A percentile compares a stretch with the other conserved stretches of the same genome.
phyloP scores from a whole-genome alignment of 2,797 vertebrate genomes.

The Sebastes matsubarae region DNA sequence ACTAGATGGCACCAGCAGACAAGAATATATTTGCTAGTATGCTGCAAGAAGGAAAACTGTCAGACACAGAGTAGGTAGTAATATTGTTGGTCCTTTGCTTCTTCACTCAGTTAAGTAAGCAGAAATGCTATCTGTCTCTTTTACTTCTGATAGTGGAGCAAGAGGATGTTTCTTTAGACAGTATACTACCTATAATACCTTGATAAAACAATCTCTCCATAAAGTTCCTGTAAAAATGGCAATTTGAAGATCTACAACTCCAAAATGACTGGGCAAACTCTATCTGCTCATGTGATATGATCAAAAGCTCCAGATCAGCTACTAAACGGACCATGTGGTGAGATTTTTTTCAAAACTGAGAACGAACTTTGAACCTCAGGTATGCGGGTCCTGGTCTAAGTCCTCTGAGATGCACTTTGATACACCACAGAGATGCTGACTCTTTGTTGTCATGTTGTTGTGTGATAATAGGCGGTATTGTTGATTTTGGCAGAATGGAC shows the following conservation, averaged over 20 bases:
- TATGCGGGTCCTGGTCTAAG: not conserved
- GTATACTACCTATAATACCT: too few species aligned
- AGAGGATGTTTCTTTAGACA: not conserved
- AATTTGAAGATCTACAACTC: not conserved
- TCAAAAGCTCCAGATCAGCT: not conserved
- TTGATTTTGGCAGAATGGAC: not conserved
- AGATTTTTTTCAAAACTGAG: not conserved
- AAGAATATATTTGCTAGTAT: not conserved
- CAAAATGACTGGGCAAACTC: not conserved
- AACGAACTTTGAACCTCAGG: not conserved
- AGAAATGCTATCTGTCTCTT: not conserved
- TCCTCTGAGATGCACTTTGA: not conserved
- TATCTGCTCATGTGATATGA: not conserved
- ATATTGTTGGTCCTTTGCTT: not conserved
- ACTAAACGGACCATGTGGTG: not conserved
- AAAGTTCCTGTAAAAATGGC: not conserved
- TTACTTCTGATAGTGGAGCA: not conserved
- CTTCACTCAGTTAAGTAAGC: not conserved
- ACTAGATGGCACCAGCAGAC: slow-evolving; percentile 55
- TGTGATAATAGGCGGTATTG: too few species aligned
- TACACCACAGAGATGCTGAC: not conserved
- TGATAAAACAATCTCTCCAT: not conserved
- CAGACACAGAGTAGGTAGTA: not conserved
- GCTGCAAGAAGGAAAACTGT: not conserved
- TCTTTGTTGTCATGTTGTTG: not conserved